These are phyloP conservation scores for Salvator merianae DNA, from an alignment of 2,113 vertebrate species.

Conservation along the genomic window DNA sequence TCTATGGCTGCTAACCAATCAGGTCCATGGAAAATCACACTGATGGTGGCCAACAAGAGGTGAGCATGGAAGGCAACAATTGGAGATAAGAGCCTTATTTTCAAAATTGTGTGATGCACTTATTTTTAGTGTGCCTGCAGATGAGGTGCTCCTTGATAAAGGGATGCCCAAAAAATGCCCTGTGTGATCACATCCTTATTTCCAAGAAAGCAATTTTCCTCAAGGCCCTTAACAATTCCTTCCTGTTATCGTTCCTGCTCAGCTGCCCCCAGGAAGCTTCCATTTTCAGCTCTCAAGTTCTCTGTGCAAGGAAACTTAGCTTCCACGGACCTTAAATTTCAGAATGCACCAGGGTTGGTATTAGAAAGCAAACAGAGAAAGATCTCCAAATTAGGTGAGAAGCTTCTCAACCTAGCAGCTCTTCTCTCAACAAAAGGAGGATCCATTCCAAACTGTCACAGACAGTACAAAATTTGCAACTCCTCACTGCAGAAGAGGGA, in stretches of 20 bases:
- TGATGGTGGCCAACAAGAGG: too few species aligned
- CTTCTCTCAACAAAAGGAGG: neutral
- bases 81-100: too few species aligned
- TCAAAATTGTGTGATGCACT: too few species aligned
- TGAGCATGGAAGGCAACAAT: too few species aligned
- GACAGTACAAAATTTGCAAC: too few species aligned
- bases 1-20: too few species aligned
- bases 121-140: too few species aligned
- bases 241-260: constrained; percentile 4
- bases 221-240: neutral
- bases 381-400: neutral
- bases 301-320: neutral
- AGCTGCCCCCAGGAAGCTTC: constrained; percentile 21
- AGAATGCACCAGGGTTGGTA: neutral
- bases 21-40: too few species aligned
- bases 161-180: too few species aligned
- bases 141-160: too few species aligned
- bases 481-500: neutral
- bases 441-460: neutral
- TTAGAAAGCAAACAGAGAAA: too few species aligned
- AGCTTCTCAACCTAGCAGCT: neutral
- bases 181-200: too few species aligned
- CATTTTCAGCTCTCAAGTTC: neutral
- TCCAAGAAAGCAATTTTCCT: neutral
- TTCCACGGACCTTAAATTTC: neutral